Percentiles rank a stretch among this genome's conserved stretches.
phyloP scores from a whole-genome alignment of 2,113 vertebrate species.

The Cygnus atratus region DNA sequence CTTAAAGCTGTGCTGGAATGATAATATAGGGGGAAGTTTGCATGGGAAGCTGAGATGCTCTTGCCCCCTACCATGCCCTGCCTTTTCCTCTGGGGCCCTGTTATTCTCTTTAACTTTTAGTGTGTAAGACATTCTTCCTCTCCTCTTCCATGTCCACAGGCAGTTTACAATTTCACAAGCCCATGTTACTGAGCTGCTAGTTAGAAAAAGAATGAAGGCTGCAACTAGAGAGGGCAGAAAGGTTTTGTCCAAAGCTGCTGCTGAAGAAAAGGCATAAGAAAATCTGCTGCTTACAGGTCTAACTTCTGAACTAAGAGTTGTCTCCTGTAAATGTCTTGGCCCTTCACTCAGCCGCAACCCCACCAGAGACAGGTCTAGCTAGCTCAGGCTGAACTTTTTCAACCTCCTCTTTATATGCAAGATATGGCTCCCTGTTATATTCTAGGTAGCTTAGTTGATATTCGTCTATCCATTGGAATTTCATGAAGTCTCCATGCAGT shows the following conservation, averaged over 20 bases:
- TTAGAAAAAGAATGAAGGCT: not conserved
- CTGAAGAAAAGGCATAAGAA: not conserved
- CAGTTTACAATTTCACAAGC: not conserved
- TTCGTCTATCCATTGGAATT: not conserved
- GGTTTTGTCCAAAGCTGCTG: not conserved
- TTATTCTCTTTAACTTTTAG: not conserved
- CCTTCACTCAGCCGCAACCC: not conserved
- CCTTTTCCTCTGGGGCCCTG: not conserved
- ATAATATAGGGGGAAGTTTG: not conserved
- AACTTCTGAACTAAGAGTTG: not conserved
- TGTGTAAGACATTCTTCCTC: not conserved
- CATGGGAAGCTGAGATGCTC: not conserved
- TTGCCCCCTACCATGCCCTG: not conserved
- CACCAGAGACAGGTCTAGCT: not conserved
- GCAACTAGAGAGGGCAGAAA: not conserved
- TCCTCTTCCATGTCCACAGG: not conserved
- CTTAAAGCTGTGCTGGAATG: not conserved
- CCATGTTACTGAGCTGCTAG: not conserved
- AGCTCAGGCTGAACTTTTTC: not conserved
- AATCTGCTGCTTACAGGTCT: not conserved
- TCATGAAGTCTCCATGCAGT: no score
- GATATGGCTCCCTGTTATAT: not conserved
- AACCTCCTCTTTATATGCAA: not conserved
- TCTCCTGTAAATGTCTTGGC: not conserved
- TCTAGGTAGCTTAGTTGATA: not conserved